Evolutionary conservation across 2,113 vertebrate species (phyloP), one percentile per base, ranked within the genome.

Genomic region (Chaetorhynchus papuensis): DNA sequence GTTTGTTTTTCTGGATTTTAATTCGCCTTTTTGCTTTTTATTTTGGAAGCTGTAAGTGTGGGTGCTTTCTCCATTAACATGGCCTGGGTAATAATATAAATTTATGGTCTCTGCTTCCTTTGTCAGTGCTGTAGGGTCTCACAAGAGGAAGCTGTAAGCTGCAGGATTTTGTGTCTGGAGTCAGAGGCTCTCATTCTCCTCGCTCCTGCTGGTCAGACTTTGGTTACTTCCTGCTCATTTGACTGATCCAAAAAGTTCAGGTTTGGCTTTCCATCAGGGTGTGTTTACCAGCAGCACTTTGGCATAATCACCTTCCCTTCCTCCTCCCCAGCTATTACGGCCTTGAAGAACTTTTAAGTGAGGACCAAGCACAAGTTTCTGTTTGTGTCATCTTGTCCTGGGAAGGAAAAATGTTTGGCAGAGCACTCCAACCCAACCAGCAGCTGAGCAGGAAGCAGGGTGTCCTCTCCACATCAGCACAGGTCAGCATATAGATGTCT

Each of bases 241-340:
- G 28, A 23, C 39, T 75, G 57, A 41, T 1, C 23, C 11, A 31
- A 50, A 56, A 19, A 3, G 2, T 27, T 57, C 39, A 60, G 19
- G 12, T 63, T 72, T 68, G 35, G 10, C 15, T 72, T 64, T 60
- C 53, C 49, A 2, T 18, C 47, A 15, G 10, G 3, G 20, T 11
- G 9, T n/a, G 18, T 33, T 72, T 49, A 21, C 35, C 20, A 59
- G 39, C 19, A 68, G 57, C 31, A n/a, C 19, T 31, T 5, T 16
- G 33, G 22, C 39, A 50, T 26, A 42, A 13, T 9, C 24, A 24
- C 28, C 10, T 54, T 59, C 53, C 31, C 20, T 54, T 41, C 18
- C 50, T n/a, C 11, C 49, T 53, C 18, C 31, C 21, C 3, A 9
- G 22, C 6, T n/a, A 2, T 31, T 22, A 7, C 0, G 12, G 53